Percentiles rank a stretch among this genome's conserved stretches.
Conservation (phyloP, 2,888 invertebrate species). For the Ernsta delagoae region DNA sequence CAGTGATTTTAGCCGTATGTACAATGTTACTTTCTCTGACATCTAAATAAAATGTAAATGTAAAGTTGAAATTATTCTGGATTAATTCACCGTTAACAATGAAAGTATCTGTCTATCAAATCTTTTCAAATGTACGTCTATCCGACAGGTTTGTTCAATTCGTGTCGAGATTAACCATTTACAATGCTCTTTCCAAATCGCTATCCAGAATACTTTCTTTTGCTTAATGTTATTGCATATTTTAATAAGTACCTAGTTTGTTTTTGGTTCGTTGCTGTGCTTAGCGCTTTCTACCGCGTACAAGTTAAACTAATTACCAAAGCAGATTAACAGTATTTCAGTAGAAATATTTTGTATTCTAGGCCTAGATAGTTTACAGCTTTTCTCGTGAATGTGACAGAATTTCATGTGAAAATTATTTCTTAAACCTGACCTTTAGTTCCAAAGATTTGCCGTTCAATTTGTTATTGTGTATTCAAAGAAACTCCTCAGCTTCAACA, state of each 20-base stretch:
- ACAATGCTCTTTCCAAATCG: constrained; percentile 10
- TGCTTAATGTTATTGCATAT: constrained; percentile 1
- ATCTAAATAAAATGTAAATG: neutral
- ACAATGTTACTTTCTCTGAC: neutral
- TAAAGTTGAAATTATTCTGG: constrained; percentile 11
- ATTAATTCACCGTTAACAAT: neutral
- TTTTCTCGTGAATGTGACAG: no score
- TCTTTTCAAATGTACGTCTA: constrained; percentile 10
- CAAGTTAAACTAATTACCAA: no score
- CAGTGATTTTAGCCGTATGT: no score
- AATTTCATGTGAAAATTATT: no score
- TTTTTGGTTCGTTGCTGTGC: neutral
- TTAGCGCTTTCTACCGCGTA: no score
- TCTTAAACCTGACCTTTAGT: no score
- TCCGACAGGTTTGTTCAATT: constrained; percentile 5
- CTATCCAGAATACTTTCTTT: constrained; percentile 18
- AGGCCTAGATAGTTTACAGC: no score
- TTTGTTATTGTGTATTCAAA: no score
- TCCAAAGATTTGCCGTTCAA: no score
- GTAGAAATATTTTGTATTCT: no score
- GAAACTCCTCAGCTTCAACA: no score
- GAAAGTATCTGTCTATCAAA: constrained; percentile 8
- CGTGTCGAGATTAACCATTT: constrained; percentile 14
- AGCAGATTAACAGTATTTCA: no score
- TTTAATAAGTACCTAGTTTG: neutral